These are phyloP conservation scores for Chaenogobius annularis DNA, from an alignment of 2,113 vertebrate species.

Conservation along the genomic window DNA sequence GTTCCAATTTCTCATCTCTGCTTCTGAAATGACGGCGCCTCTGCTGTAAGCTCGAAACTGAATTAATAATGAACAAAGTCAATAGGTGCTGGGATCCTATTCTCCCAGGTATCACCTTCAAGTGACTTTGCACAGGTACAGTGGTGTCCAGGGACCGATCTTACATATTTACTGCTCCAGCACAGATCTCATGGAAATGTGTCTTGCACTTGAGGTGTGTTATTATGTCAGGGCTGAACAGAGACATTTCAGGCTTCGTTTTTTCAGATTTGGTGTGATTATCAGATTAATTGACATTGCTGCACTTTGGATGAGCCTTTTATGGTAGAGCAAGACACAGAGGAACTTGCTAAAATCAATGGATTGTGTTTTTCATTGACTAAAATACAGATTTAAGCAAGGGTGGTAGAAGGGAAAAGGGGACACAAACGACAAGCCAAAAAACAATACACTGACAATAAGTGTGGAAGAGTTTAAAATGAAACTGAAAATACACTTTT, in stretches of 20 bases:
- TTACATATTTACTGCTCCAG: slow-evolving; percentile 52
- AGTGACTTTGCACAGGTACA: slow-evolving; percentile 74
- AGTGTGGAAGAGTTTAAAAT: no score
- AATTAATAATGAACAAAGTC: slow-evolving; percentile 80
- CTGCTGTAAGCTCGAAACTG: slow-evolving; percentile 73
- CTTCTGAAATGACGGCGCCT: slow-evolving; percentile 71
- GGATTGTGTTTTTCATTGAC: neutral
- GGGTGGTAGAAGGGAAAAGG: no score
- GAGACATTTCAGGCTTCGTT: slow-evolving; percentile 17
- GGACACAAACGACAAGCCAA: no score
- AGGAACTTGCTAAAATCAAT: neutral
- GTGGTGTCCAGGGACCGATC: slow-evolving; percentile 36
- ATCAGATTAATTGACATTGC: neutral
- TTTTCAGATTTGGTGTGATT: neutral
- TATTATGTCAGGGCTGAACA: slow-evolving; percentile 10
- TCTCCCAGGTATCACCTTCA: slow-evolving; percentile 75
- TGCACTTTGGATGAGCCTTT: neutral
- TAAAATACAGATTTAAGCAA: neutral
- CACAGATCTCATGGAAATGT: slow-evolving; percentile 9
- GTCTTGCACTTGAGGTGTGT: slow-evolving; percentile 7
- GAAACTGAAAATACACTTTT: no score
- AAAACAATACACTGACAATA: no score
- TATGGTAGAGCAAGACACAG: neutral
- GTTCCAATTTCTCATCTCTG: slow-evolving; percentile 74
- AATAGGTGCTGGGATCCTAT: slow-evolving; percentile 73